Evolutionary conservation across 1,140 invertebrate genomes (phyloP), one percentile per base, ranked within the genome.

Genomic region (Drosophila carrolli): DNA sequence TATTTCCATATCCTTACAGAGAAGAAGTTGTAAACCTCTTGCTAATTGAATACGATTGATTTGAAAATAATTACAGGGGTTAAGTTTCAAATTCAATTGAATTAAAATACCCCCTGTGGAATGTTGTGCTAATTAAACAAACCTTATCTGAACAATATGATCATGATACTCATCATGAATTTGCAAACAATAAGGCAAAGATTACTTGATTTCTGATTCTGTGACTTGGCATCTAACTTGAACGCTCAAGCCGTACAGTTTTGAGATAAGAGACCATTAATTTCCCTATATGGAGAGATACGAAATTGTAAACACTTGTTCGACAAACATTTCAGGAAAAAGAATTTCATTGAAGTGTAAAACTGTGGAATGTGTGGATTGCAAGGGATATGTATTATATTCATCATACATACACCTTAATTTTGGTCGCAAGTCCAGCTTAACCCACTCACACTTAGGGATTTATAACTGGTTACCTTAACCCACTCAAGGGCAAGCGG

Each of bases 1-100:
- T 11, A 82, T 79, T 29, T 90, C 86, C 56, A 57, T 54, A 19
- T 75, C 85, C 43, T 67, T 35, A 51, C 73, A 51, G 4, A 78
- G 71, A 62, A 76, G 61, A 27, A 92, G 56, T 41, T 93, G 95
- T 0, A 97, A 4, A 23, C 3, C 23, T 23, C 11, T 65, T 29
- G 44, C 38, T 65, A 35, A 63, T 59, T 55, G 38, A 47, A 27
- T 44, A 38, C 56, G 71, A 75, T 65, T 75, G 71, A 75, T 75
- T 75, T 35, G 44, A 65, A 57, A 44, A 56, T 75, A 75, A 75
- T 75, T 11, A 35, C 13, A 19, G 1, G 4, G 43, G 10, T 6
- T 51, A n/a, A n/a, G 27, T 5, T 5, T 16, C 9, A 51, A 1
- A 3, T 10, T 2, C 29, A 32, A 32, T 32, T 32, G 29, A 32